Base-by-base conservation (phyloP, 92 coral and sea anemone genomes). In the Parazoanthus swiftii region DNA sequence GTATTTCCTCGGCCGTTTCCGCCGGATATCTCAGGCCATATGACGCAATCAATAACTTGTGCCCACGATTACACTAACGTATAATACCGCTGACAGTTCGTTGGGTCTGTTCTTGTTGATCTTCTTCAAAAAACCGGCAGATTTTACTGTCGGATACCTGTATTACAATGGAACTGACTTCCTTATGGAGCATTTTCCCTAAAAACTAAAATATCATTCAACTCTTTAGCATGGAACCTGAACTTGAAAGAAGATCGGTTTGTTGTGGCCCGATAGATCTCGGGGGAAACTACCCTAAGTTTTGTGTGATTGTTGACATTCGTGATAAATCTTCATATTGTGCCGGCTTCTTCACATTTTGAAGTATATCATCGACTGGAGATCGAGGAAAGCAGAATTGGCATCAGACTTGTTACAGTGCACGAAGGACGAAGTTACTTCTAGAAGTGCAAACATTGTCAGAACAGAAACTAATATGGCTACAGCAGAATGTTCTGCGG, bases 391-490 rank as follows among this genome's bases (percentile, higher is more conserved):
- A 36, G 58, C 73, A 44, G 75, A 15, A 43, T 43, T 84, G 38
- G 38, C 35, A 20, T 84, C 70, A 63, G 6, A 63, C 70, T 4
- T 87, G 54, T 20, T 63, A 56, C 38, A 20, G 74, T 13, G 59
- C 59, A 54, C 79, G 85, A 87, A 48, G 58, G 85, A 7, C n/a
- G n/a, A 36, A 35, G 7, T 36, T 35, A 56, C 78, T 66, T 37
- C 42, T 39, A 23, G 67, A 39, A 39, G 33, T 70, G 51, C n/a
- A 26, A 38, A 74, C 39, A 6, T 6, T 37, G 74, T 44, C 13
- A 74, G 15, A 18, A 33, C 38, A 6, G 74, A 79, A 26, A 23
- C 38, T 13, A 86, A n/a, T 35, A 77, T 83, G 81, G 81, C 35
- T 36, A 25, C 88, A 29, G 81, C 38, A 6, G 50, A 50, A 86